Conservation (phyloP, 1,140 invertebrate species). For the Nasonia longicornis region DNA sequence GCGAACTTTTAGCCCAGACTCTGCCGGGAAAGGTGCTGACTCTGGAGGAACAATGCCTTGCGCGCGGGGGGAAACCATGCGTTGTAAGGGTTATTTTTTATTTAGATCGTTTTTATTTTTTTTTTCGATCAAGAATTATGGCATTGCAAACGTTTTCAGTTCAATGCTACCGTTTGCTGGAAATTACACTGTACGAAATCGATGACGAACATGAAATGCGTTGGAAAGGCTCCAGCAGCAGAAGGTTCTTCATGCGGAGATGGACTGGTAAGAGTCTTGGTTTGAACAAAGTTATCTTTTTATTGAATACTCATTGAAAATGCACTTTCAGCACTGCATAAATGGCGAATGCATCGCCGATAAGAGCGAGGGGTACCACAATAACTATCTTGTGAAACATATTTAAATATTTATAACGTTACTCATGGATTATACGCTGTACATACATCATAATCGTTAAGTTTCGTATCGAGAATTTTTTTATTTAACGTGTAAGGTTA, state of each 20-base stretch:
- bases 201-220: conserved; percentile 34
- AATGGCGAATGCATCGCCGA: conserved; percentile 36
- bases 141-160: conserved; percentile 8
- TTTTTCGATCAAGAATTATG: neutral
- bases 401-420: neutral
- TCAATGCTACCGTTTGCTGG: conserved; percentile 43
- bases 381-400: neutral
- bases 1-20: neutral
- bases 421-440: neutral
- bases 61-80: conserved; percentile 38
- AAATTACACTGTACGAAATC: conserved; percentile 44
- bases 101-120: neutral
- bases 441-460: neutral
- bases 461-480: neutral
- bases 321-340: conserved; percentile 24
- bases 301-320: neutral
- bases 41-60: conserved; percentile 39
- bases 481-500: too few species aligned
- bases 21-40: conserved; percentile 41
- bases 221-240: conserved; percentile 44
- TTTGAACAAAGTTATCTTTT: neutral
- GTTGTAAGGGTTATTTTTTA: conserved; percentile 19
- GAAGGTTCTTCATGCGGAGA: conserved; percentile 39
- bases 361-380: neutral
- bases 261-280: conserved; percentile 21